These are phyloP conservation scores for Drosophila kuntzei DNA, from an alignment of 2,888 invertebrate species.

Conservation along the genomic window DNA sequence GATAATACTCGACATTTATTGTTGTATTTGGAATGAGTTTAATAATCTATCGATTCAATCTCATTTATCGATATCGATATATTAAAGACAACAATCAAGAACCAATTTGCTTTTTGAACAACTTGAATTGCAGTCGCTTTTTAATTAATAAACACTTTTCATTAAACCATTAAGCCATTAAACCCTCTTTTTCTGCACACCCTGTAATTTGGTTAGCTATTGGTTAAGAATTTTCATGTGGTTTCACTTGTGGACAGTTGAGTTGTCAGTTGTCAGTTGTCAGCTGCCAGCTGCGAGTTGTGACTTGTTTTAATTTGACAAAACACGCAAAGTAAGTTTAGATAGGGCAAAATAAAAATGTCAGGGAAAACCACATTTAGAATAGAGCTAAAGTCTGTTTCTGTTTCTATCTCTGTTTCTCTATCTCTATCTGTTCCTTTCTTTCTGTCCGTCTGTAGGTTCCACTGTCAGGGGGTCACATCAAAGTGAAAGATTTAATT, in stretches of 20 bases:
- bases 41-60: no score
- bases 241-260: slow-evolving; percentile 2
- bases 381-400: background rate
- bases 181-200: background rate
- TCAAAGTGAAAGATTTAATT: slow-evolving; percentile 77
- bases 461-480: slow-evolving; percentile 34
- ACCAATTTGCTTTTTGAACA: no score
- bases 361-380: slow-evolving; percentile 22
- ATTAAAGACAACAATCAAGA: no score
- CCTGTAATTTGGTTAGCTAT: slow-evolving; percentile 19
- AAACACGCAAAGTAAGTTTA: slow-evolving; percentile 9
- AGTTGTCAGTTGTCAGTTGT: slow-evolving; percentile 14
- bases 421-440: background rate
- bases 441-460: background rate
- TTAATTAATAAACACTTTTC: no score
- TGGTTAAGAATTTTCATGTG: slow-evolving; percentile 20
- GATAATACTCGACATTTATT: no score
- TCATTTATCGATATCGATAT: no score
- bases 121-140: no score
- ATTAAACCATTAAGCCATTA: no score
- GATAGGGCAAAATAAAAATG: slow-evolving; percentile 1
- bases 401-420: background rate
- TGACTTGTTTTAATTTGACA: slow-evolving; percentile 8
- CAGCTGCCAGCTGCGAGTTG: slow-evolving; percentile 15
- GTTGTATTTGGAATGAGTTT: no score